Conservation (phyloP, 1,140 invertebrate species). For the Thrips palmi region DNA sequence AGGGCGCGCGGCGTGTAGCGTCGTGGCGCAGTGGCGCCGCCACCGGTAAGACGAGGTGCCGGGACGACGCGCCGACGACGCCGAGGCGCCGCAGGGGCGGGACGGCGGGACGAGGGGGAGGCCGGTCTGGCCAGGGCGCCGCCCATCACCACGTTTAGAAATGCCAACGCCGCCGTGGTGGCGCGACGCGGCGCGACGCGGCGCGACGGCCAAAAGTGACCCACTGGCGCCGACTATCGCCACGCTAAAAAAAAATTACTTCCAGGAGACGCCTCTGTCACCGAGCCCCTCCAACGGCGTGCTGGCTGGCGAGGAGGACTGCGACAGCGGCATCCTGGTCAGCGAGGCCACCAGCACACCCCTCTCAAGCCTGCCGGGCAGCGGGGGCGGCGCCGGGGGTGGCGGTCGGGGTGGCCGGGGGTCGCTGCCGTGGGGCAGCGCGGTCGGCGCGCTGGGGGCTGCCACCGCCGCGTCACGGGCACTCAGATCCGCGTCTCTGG, state of each 20-base stretch:
- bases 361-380: slow-evolving; percentile 39
- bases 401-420: slow-evolving; percentile 16
- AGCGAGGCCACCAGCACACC: slow-evolving; percentile 49
- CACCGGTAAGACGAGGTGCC: too few relatives aligned
- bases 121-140: background rate
- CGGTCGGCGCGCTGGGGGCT: slow-evolving; percentile 3
- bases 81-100: too few relatives aligned
- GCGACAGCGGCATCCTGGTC: slow-evolving; percentile 55
- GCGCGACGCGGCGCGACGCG: background rate
- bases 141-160: background rate
- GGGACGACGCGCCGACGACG: too few relatives aligned
- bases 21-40: too few relatives aligned
- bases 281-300: too few relatives aligned
- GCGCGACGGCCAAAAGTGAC: slow-evolving; percentile 6
- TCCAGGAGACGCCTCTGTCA: too few relatives aligned
- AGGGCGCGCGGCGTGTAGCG: too few relatives aligned
- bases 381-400: slow-evolving; percentile 17
- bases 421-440: background rate
- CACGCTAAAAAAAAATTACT: too few relatives aligned
- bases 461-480: slow-evolving; percentile 5
- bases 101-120: too few relatives aligned
- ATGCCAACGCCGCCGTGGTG: background rate
- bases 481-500: slow-evolving; percentile 1
- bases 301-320: slow-evolving; percentile 30
- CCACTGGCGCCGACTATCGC: slow-evolving; percentile 4